A percentile compares a stretch with the other conserved stretches of the same genome.
Conservation (phyloP, 53 echinoderm and acorn worm species). For the Crossaster papposus region DNA sequence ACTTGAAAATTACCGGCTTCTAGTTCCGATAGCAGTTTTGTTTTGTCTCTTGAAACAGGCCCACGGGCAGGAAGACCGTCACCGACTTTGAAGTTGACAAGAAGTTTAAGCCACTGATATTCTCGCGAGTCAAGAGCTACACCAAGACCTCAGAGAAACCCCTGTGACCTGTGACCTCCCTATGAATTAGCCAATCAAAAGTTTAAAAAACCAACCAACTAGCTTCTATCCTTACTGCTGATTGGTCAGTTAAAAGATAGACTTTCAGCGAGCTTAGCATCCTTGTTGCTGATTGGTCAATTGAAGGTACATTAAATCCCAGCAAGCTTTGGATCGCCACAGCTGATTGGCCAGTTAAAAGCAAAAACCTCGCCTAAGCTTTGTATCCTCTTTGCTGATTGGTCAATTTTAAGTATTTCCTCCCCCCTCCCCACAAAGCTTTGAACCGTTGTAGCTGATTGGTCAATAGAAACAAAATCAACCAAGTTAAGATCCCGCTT, state of each 20-base stretch:
- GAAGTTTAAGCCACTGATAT: conserved; percentile 73
- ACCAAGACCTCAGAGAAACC: conserved; percentile 64
- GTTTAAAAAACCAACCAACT: conserved; percentile 44
- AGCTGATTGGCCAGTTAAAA: too few species aligned
- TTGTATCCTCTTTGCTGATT: too few species aligned
- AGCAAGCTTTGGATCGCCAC: too few species aligned
- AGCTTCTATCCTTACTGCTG: background rate
- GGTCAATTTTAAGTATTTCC: too few species aligned
- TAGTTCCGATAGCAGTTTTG: background rate
- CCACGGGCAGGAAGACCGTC: conserved; percentile 64
- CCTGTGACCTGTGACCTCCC: conserved; percentile 46
- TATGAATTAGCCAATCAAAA: background rate
- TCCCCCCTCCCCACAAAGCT: too few species aligned
- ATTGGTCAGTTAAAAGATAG: background rate
- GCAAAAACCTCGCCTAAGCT: conserved; percentile 45
- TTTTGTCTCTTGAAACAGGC: conserved; percentile 46
- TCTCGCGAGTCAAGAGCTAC: conserved; percentile 95
- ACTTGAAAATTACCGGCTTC: background rate
- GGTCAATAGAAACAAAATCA: background rate
- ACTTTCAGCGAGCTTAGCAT: too few species aligned
- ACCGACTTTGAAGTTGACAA: conserved; percentile 81
- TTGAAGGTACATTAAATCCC: background rate
- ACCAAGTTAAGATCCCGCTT: too few species aligned
- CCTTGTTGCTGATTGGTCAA: too few species aligned
- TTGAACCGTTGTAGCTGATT: background rate